Conservation (phyloP, 2,888 invertebrate genomes). For the Epinotia demarniana region DNA sequence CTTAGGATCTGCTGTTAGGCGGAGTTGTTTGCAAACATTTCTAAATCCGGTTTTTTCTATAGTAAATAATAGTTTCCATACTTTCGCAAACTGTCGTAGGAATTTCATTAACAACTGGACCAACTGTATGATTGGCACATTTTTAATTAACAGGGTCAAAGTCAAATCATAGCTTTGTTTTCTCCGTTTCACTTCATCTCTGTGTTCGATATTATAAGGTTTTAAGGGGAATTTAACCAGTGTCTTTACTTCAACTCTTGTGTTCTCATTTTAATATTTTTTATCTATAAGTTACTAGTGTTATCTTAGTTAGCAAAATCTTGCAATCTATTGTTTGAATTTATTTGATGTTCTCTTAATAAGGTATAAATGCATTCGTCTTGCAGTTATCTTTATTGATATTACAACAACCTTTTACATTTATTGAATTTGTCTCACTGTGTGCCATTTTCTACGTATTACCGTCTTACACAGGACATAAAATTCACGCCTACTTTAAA, state of each 20-base stretch:
- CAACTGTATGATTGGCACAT: background rate
- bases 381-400: background rate
- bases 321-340: background rate
- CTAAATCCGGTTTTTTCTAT: no score
- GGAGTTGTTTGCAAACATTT: no score
- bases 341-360: background rate
- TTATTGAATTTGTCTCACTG: background rate
- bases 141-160: constrained; percentile 13
- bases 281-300: background rate
- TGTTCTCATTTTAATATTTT: constrained; percentile 15
- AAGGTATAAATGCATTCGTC: background rate
- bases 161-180: constrained; percentile 19
- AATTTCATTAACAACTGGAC: background rate
- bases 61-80: background rate
- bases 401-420: background rate
- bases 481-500: constrained; percentile 52
- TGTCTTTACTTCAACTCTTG: constrained; percentile 49
- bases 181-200: constrained; percentile 51
- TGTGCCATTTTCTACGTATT: constrained; percentile 16
- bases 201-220: constrained; percentile 70
- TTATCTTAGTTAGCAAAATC: background rate
- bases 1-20: background rate
- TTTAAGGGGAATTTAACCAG: constrained; percentile 62
- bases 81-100: background rate
- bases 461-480: constrained; percentile 52